These are phyloP conservation scores for Sminthurinus aureus DNA, from an alignment of 2,888 invertebrate genomes.

Conservation along the genomic window DNA sequence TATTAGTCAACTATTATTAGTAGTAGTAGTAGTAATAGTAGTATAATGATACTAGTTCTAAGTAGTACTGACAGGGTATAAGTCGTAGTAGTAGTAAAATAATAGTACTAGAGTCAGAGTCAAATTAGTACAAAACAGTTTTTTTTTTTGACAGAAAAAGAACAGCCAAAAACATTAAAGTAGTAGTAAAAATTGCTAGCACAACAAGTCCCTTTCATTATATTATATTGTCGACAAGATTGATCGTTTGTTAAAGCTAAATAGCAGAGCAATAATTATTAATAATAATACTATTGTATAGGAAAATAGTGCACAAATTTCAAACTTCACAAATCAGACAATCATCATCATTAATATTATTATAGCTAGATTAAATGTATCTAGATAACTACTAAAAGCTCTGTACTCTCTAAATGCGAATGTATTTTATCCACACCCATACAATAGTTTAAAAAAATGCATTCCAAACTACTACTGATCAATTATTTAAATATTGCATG, in stretches of 20 bases:
- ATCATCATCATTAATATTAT: not conserved
- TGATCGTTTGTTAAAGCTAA: too few species aligned
- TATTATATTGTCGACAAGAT: not conserved
- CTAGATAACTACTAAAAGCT: not conserved
- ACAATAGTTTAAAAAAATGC: not conserved
- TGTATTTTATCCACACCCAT: not conserved
- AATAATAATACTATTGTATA: too few species aligned
- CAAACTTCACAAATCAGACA: not conserved
- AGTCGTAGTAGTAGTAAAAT: not conserved
- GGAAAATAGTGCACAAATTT: too few species aligned
- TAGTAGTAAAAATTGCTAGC: not conserved
- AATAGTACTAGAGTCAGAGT: too few species aligned
- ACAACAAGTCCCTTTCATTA: not conserved
- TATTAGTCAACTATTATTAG: constrained; percentile 2
- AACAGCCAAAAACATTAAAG: not conserved
- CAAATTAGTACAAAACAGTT: too few species aligned
- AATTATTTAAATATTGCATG: not conserved
- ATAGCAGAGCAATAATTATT: too few species aligned
- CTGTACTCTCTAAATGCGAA: not conserved
- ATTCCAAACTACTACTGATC: too few species aligned
- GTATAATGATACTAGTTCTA: not conserved
- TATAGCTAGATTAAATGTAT: not conserved
- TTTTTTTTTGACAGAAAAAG: not conserved
- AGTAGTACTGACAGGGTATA: not conserved
- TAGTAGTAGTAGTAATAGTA: not conserved